Evolutionary conservation across 2,113 vertebrate species (phyloP).

Genomic region (Podarcis raffonei): DNA sequence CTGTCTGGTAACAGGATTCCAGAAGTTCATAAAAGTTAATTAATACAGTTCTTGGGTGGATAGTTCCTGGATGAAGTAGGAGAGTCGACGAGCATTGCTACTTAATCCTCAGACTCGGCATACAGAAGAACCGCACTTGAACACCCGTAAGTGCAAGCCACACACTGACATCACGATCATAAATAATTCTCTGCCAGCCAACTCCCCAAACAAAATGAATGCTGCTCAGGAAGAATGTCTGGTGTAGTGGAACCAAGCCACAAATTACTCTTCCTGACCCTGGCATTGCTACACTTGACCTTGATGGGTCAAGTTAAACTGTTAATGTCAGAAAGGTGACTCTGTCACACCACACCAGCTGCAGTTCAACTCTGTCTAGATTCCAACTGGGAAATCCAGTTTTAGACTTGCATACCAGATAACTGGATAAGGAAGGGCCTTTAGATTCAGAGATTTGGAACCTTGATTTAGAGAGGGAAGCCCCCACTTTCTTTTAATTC

Average conservation of each 20-base stretch:
- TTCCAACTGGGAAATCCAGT: background rate
- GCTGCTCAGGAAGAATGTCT: too few relatives aligned
- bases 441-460: too few relatives aligned
- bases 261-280: too few relatives aligned
- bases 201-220: background rate
- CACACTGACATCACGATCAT: background rate
- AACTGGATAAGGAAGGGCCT: too few relatives aligned
- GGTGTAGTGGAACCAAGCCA: too few relatives aligned
- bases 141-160: background rate
- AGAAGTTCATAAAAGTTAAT: constrained; percentile 13
- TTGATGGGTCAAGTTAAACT: background rate
- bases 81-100: constrained; percentile 10
- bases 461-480: too few relatives aligned
- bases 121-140: background rate
- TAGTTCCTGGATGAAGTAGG: background rate
- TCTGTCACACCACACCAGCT: too few relatives aligned
- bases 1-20: constrained; percentile 5
- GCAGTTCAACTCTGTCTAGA: background rate
- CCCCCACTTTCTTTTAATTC: background rate
- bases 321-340: background rate
- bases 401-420: background rate
- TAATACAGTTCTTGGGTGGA: background rate
- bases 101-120: background rate
- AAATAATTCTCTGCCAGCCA: background rate
- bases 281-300: too few relatives aligned